These are phyloP conservation scores for Stenodema calcarata DNA, from an alignment of 2,888 invertebrate species.

Conservation along the genomic window DNA sequence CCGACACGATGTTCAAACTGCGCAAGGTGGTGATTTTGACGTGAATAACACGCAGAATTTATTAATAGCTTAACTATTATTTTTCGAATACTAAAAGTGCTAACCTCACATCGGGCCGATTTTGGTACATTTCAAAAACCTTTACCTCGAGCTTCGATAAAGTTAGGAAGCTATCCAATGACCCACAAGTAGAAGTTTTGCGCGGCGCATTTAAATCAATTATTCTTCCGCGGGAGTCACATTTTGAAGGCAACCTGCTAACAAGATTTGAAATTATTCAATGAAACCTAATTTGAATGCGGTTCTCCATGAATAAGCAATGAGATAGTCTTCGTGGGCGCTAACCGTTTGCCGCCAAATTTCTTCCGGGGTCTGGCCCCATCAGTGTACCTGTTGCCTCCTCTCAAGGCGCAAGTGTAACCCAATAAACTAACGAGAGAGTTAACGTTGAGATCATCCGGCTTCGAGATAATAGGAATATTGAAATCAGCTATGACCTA, in stretches of 20 bases:
- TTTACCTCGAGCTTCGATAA: too few species aligned
- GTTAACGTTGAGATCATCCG: constrained; percentile 1
- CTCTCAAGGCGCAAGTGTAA: constrained; percentile 23
- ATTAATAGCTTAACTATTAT: too few species aligned
- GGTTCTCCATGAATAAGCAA: constrained; percentile 23
- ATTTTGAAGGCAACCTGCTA: neutral
- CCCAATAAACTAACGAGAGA: constrained; percentile 21
- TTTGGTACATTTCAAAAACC: too few species aligned
- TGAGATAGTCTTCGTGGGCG: constrained; percentile 22
- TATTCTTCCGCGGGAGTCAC: neutral
- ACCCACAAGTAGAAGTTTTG: neutral
- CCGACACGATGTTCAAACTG: neutral
- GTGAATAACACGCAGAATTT: too few species aligned
- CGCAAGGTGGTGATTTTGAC: too few species aligned
- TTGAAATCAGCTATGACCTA: constrained; percentile 36
- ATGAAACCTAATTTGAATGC: constrained; percentile 20
- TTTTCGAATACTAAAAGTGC: too few species aligned
- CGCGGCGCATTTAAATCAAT: too few species aligned
- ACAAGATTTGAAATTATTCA: constrained; percentile 35
- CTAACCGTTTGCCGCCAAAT: neutral
- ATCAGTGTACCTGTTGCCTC: constrained; percentile 34
- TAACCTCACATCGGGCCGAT: too few species aligned
- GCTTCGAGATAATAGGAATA: constrained; percentile 32
- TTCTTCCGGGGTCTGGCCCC: constrained; percentile 29
- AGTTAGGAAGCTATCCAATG: too few species aligned